Evolutionary conservation across 2,888 invertebrate species (phyloP).

Genomic region (Platycnemis pennipes): DNA sequence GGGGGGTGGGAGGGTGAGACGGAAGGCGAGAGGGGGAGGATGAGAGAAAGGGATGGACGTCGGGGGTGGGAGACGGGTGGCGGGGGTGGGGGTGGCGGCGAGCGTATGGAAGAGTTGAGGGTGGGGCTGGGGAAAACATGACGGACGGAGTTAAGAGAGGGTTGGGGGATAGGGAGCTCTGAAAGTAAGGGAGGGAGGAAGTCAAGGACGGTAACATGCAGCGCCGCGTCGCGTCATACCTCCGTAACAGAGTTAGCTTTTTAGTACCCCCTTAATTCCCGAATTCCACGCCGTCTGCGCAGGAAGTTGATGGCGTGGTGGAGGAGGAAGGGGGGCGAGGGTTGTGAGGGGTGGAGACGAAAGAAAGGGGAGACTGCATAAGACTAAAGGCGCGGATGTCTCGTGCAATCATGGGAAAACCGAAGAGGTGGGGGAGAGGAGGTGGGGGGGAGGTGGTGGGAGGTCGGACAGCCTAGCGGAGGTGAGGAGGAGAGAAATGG

Average conservation of each 20-base stretch:
- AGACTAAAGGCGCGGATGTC: not conserved
- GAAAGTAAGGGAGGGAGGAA: not conserved
- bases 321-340: not conserved
- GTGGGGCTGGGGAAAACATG: too few relatives aligned
- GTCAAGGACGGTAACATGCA: slow-evolving; percentile 64
- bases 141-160: not conserved
- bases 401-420: not conserved
- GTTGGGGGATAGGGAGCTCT: not conserved
- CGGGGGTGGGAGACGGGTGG: not conserved
- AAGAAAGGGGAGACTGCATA: not conserved
- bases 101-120: too few relatives aligned
- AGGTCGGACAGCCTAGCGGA: not conserved
- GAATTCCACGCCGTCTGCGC: slow-evolving; percentile 67
- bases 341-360: too few relatives aligned
- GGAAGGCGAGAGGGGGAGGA: not conserved
- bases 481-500: not conserved
- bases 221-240: slow-evolving; percentile 66
- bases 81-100: not conserved
- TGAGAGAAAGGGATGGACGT: not conserved
- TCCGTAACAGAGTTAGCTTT: slow-evolving; percentile 51
- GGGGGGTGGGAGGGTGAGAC: not conserved
- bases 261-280: slow-evolving; percentile 65
- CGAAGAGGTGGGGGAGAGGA: not conserved
- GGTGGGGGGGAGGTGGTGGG: not conserved
- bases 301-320: slow-evolving; percentile 51